Percentiles rank a stretch among this genome's conserved stretches.
These are phyloP conservation scores for Taphrorychus bicolor DNA, from an alignment of 2,888 invertebrate species.

Conservation along the genomic window DNA sequence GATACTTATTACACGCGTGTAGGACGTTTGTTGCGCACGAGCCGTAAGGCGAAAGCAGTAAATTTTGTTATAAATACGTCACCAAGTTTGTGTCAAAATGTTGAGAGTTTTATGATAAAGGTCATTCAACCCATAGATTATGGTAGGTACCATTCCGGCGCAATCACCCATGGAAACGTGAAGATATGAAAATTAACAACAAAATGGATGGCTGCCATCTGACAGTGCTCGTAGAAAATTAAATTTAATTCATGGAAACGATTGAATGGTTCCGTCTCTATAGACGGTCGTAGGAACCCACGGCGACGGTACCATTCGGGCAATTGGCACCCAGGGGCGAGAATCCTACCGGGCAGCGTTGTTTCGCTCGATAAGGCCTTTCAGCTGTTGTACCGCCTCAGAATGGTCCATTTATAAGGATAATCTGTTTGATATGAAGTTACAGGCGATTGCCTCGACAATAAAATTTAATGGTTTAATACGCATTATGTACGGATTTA, in stretches of 20 bases:
- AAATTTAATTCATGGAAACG: neutral
- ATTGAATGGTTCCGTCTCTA: neutral
- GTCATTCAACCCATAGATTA: no score
- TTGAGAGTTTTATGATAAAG: no score
- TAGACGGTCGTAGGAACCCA: neutral
- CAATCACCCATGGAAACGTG: no score
- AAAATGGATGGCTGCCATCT: no score
- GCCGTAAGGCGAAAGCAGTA: no score
- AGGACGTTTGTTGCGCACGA: no score
- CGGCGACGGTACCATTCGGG: conserved; percentile 1
- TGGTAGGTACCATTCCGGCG: no score
- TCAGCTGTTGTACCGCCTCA: conserved; percentile 30
- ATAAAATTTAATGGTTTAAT: conserved; percentile 38
- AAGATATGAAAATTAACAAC: no score
- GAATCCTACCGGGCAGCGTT: conserved; percentile 29
- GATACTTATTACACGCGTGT: no score
- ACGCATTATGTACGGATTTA: conserved; percentile 16
- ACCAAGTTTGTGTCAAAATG: no score
- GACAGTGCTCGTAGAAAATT: neutral
- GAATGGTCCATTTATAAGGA: conserved; percentile 37
- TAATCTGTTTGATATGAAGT: conserved; percentile 33
- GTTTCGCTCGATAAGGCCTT: conserved; percentile 33
- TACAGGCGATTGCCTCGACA: conserved; percentile 27
- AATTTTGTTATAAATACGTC: no score
- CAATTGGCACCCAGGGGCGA: conserved; percentile 39